These are phyloP conservation scores for Aeoliscus strigatus DNA, from an alignment of 2,797 vertebrate species.

Conservation along the genomic window DNA sequence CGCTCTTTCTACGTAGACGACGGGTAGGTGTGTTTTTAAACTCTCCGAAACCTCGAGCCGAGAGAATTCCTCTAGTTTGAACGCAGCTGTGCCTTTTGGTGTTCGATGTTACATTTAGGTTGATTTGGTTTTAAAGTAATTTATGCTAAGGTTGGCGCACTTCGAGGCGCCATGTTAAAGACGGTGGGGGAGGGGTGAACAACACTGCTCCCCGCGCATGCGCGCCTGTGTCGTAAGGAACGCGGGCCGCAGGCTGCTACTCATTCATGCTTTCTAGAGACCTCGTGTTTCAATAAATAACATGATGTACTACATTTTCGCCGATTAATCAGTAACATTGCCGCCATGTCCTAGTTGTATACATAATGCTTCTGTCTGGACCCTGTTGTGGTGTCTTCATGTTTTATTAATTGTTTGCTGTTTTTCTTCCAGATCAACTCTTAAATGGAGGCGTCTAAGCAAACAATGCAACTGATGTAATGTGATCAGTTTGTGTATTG, in stretches of 20 bases:
- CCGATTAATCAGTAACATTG: neutral
- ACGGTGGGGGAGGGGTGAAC: conserved; percentile 75
- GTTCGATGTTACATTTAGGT: neutral
- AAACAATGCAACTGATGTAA: neutral
- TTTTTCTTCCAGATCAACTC: conserved; percentile 31
- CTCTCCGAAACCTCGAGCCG: conserved; percentile 9
- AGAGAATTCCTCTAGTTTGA: neutral
- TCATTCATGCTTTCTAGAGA: conserved; percentile 71
- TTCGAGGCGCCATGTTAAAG: conserved; percentile 79
- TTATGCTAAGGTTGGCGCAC: conserved; percentile 70
- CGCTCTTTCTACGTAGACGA: conserved; percentile 29
- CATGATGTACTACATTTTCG: conserved; percentile 9
- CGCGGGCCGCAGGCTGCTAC: conserved; percentile 73
- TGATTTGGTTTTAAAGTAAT: conserved; percentile 29
- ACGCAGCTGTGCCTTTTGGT: neutral
- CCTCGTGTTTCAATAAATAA: conserved; percentile 53
- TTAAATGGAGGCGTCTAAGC: conserved; percentile 5
- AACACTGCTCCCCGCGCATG: conserved; percentile 63
- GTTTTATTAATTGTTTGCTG: neutral
- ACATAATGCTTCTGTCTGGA: too few relatives aligned
- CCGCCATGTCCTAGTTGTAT: too few relatives aligned
- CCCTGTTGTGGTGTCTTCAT: conserved; percentile 30
- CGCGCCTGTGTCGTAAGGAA: conserved; percentile 48
- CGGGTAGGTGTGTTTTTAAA: conserved; percentile 6
- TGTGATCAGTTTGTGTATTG: conserved; percentile 83